These are phyloP conservation scores for Crocuta crocuta DNA, from an alignment of 2,113 vertebrate genomes.

Conservation along the genomic window DNA sequence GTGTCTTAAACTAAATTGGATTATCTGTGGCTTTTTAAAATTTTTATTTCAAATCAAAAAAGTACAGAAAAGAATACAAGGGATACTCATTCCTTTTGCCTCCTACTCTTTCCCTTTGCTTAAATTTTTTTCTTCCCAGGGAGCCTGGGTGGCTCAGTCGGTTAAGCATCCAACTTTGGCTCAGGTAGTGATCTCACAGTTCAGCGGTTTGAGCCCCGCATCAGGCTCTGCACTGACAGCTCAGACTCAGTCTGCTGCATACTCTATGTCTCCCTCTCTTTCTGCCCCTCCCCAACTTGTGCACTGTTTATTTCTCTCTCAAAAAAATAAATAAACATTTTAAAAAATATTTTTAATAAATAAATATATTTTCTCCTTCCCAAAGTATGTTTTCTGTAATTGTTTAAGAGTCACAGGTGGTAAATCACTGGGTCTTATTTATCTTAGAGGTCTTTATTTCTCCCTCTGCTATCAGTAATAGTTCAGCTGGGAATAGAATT, in stretches of 20 bases:
- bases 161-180: too few relatives aligned
- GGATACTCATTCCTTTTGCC: background rate
- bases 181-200: too few relatives aligned
- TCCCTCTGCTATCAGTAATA: background rate
- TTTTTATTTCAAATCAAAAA: conserved; percentile 42
- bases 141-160: too few relatives aligned
- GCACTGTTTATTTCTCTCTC: too few relatives aligned
- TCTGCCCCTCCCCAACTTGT: too few relatives aligned
- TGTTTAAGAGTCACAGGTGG: background rate
- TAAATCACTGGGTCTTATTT: background rate
- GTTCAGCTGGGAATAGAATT: background rate
- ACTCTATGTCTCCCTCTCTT: too few relatives aligned
- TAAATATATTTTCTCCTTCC: background rate
- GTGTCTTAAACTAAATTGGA: conserved; percentile 21
- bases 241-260: too few relatives aligned
- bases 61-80: background rate
- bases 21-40: background rate
- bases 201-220: too few relatives aligned
- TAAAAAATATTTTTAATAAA: too few relatives aligned
- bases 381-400: background rate
- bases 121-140: background rate
- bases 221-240: too few relatives aligned
- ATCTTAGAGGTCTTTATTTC: background rate
- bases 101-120: background rate
- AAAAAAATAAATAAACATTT: too few relatives aligned